These are phyloP conservation scores for Seriola quinqueradiata DNA, from an alignment of 2,113 vertebrate species.

Conservation along the genomic window DNA sequence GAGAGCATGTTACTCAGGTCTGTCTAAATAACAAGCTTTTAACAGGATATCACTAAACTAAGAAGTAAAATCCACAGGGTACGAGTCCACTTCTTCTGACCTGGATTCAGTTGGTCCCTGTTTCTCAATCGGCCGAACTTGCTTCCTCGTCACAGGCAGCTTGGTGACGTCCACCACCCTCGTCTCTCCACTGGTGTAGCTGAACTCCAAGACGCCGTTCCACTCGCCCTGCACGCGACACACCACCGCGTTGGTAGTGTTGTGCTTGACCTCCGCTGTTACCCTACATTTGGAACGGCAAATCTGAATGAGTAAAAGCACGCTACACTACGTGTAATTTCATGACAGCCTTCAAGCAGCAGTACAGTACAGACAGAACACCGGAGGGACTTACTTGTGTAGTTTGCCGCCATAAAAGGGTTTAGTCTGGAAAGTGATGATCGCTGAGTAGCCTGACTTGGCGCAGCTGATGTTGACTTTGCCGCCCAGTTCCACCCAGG, in stretches of 20 bases:
- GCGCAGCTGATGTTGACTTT: conserved; percentile 94
- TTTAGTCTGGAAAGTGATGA: conserved; percentile 98
- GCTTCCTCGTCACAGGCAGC: conserved; percentile 90
- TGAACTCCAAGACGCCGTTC: conserved; percentile 95
- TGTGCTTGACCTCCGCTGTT: conserved; percentile 96
- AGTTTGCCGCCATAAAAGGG: conserved; percentile 98
- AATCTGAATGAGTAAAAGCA: no score
- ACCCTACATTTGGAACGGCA: conserved; percentile 81
- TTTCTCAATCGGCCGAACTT: conserved; percentile 90
- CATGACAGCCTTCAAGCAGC: no score
- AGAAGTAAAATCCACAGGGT: no score
- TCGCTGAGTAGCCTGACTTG: conserved; percentile 94
- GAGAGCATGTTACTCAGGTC: not conserved
- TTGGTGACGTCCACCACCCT: conserved; percentile 91
- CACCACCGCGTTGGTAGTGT: conserved; percentile 88
- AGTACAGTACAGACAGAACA: no score
- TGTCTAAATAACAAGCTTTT: not conserved
- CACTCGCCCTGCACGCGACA: conserved; percentile 97
- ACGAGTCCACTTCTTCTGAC: conserved; percentile 71
- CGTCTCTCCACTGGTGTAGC: conserved; percentile 90
- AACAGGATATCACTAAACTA: not conserved
- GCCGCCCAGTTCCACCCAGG: conserved; percentile 98
- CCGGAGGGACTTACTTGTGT: conserved; percentile 86
- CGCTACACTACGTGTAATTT: no score
- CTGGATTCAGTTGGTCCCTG: conserved; percentile 95